Evolutionary conservation across 2,797 vertebrate species (phyloP), one percentile per base, ranked within the genome.

Genomic region (Astyanax mexicanus): DNA sequence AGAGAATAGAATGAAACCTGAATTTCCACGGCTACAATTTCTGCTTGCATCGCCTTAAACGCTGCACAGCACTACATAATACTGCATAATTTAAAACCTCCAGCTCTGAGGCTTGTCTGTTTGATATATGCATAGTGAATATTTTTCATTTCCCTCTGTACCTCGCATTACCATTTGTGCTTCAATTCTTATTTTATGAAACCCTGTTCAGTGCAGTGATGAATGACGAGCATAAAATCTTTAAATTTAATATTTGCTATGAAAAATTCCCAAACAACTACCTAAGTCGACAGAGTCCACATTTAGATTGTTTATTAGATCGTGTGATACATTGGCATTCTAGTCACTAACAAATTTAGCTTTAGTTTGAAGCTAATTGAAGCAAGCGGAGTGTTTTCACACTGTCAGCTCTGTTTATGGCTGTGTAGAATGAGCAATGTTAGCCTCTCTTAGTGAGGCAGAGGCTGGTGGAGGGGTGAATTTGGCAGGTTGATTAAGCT

Each of bases 371-470:
- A 69, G 67, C 68, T 44, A 51, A 71, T 75, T 74, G 38, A 35
- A 67, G 32, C 25, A 32, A 15, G 21, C 17, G 21, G 68, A 55
- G 61, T 72, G 78, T 47, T 64, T 61, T 67, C 54, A 38, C 52
- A 45, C 52, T 55, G 67, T 45, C 68, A 42, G 44, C 52, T 75
- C 72, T 44, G 44, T 60, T 75, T 67, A 67, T 44, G 29, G 23
- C 23, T 29, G 62, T 38, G 29, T 35, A 6, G 51, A 65, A 70
- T 57, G 64, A 68, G 17, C 35, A 60, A 70, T 49, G n/a, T 40
- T 65, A 40, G 69, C 23, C 17, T 4, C 47, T 69, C n/a, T 61
- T 12, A 13, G 2, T 45, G 37, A 73, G 21, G 17, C 13, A 42
- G 55, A 23, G 5, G 4, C 57, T 62, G 44, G n/a, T 65, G 42